phyloP scores from a whole-genome alignment of 2,113 vertebrate species.

The Peromyscus maniculatus region DNA sequence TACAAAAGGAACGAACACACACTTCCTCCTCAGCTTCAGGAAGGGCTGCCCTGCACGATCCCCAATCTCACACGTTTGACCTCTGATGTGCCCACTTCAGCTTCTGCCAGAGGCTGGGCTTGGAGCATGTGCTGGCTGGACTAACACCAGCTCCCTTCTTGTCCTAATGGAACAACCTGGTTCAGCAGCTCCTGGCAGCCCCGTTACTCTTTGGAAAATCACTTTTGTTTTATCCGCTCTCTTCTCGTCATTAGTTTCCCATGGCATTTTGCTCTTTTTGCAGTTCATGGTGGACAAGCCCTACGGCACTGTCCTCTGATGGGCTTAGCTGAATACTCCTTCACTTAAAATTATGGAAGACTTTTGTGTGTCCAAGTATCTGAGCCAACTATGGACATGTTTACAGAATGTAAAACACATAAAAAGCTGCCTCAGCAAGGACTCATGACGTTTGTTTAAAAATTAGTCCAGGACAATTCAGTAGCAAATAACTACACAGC shows the following conservation, averaged over 20 bases:
- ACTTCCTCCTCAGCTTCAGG: background rate
- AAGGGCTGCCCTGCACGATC: background rate
- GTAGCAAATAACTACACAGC: background rate
- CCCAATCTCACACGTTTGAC: background rate
- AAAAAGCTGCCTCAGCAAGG: background rate
- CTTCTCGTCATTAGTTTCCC: background rate
- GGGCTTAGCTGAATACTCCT: background rate
- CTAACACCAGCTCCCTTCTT: background rate
- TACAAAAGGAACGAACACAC: background rate
- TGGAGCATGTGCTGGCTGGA: background rate
- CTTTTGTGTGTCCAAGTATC: constrained; percentile 4
- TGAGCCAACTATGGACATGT: background rate
- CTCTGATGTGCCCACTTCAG: background rate
- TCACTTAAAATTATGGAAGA: background rate
- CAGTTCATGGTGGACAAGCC: no score
- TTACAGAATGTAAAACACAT: background rate
- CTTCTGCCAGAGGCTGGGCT: background rate
- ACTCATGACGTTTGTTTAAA: background rate
- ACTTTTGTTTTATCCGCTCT: background rate
- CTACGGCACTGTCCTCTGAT: background rate
- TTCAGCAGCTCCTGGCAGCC: background rate
- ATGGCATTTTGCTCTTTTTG: no score
- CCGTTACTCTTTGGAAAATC: background rate
- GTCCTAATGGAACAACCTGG: no score
- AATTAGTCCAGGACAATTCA: background rate